Evolutionary conservation across 1,140 invertebrate genomes (phyloP), one percentile per base, ranked within the genome.

Genomic region (Ptiloglossa arizonensis): DNA sequence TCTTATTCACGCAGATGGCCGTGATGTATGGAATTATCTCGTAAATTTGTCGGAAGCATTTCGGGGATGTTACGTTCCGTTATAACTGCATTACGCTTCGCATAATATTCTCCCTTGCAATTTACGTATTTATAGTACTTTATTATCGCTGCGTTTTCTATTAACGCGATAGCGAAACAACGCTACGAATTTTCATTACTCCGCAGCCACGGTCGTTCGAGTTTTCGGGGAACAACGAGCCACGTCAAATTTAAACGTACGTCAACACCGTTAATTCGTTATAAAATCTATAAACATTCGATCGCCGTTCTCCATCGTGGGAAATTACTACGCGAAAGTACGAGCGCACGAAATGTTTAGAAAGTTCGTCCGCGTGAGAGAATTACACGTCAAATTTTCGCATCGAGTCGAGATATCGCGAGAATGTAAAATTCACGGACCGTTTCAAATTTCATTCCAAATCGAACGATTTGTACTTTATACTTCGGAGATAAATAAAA

Each of bases 1-100:
- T 46, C 54, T 56, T 44, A 59, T 32, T 70, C 68, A 41, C 54
- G 54, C 24, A n/a, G 38, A 70, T 46, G 38, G 5, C 68, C 24
- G 38, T 59, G 38, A 29, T 17, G 19, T n/a, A 35, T 17, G 35
- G 19, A 71, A 60, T 48, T 60, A 32, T 48, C 29, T 59, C 41
- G n/a, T 60, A 60, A 71, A 50, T 71, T 29, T 13, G 6, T 50
- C 41, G n/a, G 15, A 27, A 8, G 9, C 6, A 35, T 62, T 62
- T 48, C 9, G 29, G 15, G 8, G 13, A 9, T 6, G 41, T 44
- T 17, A 17, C n/a, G 35, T n/a, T 29, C 27, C 15, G 6, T 27
- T 22, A 19, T 22, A 17, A 27, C 24, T 22, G 38, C 35, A 24
- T 62, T 62, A 62, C 60, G 0, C 35, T 35, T 5, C 17, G 27